Conservation (phyloP, 2,113 vertebrate species). For the Nothocercus nigrocapillus region DNA sequence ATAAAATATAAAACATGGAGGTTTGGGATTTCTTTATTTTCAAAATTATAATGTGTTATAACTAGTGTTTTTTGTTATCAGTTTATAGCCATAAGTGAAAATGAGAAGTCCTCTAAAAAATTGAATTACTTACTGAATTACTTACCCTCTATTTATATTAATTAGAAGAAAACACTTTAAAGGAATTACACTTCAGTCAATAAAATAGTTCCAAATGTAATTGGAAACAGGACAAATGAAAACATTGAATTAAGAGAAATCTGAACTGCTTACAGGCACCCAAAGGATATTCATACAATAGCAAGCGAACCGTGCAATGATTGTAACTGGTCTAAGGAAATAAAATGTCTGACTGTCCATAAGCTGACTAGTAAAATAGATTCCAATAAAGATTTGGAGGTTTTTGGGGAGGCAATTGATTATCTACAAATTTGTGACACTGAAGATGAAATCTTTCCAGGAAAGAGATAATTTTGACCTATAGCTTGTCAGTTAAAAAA, state of each 20-base stretch:
- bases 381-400: too few relatives aligned
- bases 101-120: not conserved
- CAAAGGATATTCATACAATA: not conserved
- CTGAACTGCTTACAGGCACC: not conserved
- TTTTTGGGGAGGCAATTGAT: not conserved
- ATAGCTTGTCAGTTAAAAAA: not conserved
- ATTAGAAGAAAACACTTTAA: slow-evolving; percentile 17
- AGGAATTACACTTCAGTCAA: not conserved
- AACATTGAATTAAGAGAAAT: slow-evolving; percentile 23
- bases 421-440: not conserved
- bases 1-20: not conserved
- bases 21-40: not conserved
- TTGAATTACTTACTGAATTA: not conserved
- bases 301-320: not conserved
- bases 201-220: not conserved
- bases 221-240: not conserved
- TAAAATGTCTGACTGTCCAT: not conserved
- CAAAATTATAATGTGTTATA: not conserved
- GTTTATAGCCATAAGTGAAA: not conserved
- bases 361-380: not conserved
- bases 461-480: not conserved
- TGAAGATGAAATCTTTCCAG: not conserved
- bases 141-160: not conserved
- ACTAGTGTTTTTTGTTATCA: not conserved
- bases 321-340: not conserved